Percentiles rank a stretch among this genome's conserved stretches.
Conservation (phyloP, 2,113 vertebrate genomes). For the Brevimyrus niger region DNA sequence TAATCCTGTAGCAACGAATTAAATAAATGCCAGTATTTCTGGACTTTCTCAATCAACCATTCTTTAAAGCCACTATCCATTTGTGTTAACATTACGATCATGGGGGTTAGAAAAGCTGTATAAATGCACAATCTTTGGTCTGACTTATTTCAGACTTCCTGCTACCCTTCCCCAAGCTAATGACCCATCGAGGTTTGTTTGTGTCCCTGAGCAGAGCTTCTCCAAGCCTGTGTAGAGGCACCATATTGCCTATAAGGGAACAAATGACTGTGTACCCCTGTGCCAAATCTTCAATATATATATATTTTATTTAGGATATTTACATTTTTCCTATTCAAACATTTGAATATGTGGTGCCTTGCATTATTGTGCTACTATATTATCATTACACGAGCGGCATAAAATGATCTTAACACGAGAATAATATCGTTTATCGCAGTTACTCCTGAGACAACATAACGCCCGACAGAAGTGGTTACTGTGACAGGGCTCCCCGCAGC, state of each 20-base stretch:
- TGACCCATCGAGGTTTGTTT: not conserved
- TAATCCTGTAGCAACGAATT: not conserved
- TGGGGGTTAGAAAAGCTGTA: not conserved
- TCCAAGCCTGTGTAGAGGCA: not conserved
- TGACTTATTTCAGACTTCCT: not conserved
- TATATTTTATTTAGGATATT: not conserved
- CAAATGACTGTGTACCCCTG: not conserved
- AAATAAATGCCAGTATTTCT: not conserved
- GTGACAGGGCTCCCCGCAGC: not conserved
- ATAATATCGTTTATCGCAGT: not conserved
- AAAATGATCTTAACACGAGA: not conserved
- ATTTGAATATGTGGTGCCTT: not conserved
- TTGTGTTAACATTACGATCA: not conserved
- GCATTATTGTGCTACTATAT: not conserved
- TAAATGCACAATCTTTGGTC: not conserved
- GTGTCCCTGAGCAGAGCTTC: not conserved
- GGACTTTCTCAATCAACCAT: not conserved
- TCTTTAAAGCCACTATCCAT: not conserved
- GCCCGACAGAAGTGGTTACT: not conserved
- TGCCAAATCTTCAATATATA: not conserved
- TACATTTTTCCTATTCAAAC: not conserved
- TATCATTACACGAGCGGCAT: not conserved
- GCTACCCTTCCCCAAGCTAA: not conserved
- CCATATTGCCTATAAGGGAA: not conserved
- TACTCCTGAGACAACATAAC: not conserved